phyloP scores from a whole-genome alignment of 2,888 invertebrate species.

The Xestia xanthographa region DNA sequence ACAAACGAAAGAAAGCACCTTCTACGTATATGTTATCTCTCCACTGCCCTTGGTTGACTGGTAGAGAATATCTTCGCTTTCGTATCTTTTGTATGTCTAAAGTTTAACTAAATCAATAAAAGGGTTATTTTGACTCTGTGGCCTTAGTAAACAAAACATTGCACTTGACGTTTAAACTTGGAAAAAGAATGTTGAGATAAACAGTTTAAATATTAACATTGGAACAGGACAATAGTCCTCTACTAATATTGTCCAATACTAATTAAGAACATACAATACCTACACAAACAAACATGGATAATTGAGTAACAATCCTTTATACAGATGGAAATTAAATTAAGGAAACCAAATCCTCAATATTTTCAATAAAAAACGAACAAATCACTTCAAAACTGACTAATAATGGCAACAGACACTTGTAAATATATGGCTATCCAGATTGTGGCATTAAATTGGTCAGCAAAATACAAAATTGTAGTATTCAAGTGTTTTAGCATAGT shows the following conservation, averaged over 20 bases:
- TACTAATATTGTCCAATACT: background rate
- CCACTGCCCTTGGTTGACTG: background rate
- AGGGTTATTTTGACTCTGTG: background rate
- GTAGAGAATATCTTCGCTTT: background rate
- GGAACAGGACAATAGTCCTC: background rate
- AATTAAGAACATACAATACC: background rate
- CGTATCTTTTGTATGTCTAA: background rate
- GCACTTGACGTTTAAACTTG: constrained; percentile 6
- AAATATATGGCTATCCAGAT: no score
- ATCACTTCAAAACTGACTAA: background rate
- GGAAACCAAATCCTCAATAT: background rate
- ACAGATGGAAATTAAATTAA: background rate
- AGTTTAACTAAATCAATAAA: background rate
- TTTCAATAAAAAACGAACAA: no score
- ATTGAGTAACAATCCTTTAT: background rate
- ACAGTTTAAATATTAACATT: constrained; percentile 26
- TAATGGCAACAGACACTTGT: background rate
- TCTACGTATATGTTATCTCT: no score
- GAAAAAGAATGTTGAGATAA: background rate
- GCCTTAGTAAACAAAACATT: constrained; percentile 2
- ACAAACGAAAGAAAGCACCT: background rate
- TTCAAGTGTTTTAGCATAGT: constrained; percentile 7
- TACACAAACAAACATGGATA: constrained; percentile 15
- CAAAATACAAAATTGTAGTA: background rate
- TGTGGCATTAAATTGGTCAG: no score